phyloP scores from a whole-genome alignment of 2,113 vertebrate genomes.

The Cyanistes caeruleus region DNA sequence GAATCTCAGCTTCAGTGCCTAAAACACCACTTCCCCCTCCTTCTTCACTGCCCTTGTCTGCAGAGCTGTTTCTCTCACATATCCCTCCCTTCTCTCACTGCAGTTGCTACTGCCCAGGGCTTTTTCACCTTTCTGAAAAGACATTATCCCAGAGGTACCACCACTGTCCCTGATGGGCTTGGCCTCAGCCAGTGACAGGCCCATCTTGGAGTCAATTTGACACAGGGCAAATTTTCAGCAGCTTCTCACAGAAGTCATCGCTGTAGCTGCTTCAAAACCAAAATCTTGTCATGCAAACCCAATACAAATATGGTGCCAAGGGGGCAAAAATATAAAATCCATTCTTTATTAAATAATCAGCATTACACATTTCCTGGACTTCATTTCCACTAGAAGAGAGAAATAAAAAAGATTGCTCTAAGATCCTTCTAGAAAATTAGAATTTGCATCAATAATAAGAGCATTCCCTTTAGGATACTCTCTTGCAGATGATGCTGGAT shows the following conservation, averaged over 20 bases:
- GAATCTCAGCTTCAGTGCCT: neutral
- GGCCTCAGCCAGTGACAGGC: neutral
- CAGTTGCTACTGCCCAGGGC: neutral
- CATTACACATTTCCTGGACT: neutral
- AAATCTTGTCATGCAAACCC: neutral
- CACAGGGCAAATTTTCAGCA: neutral
- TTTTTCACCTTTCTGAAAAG: neutral
- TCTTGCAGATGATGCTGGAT: neutral
- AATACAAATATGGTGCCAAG: neutral
- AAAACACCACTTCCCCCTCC: neutral
- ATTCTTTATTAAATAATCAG: neutral
- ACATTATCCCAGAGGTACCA: neutral
- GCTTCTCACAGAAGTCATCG: neutral
- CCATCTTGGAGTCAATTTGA: fast-evolving
- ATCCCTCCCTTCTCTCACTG: neutral
- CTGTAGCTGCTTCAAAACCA: neutral
- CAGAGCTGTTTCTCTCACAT: neutral
- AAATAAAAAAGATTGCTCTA: neutral
- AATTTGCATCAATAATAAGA: neutral
- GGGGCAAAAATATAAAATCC: neutral
- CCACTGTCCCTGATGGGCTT: neutral
- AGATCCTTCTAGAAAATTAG: neutral
- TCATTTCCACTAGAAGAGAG: neutral
- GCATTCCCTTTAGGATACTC: neutral
- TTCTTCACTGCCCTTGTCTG: neutral